Conservation (phyloP, 2,113 vertebrate species). For the Fulica atra region DNA sequence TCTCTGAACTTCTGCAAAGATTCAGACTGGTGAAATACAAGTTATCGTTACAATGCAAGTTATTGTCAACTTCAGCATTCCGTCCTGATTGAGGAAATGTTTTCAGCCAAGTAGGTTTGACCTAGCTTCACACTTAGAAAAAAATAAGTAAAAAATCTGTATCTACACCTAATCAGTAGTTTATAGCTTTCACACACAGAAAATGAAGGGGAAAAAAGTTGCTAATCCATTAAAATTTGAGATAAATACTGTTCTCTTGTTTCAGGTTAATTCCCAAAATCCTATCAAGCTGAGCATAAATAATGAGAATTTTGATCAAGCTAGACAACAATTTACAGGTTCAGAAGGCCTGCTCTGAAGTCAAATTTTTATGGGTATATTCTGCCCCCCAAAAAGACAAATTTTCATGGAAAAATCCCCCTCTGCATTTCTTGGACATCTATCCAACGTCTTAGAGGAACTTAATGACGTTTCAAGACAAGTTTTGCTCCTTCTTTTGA, state of each 20-base stretch:
- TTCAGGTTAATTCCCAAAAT: background rate
- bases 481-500: background rate
- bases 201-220: background rate
- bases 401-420: background rate
- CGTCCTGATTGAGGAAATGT: background rate
- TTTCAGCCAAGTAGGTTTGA: background rate
- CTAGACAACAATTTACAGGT: background rate
- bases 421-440: background rate
- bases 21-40: background rate
- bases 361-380: background rate
- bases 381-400: background rate
- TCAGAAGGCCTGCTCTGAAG: background rate
- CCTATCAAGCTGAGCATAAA: background rate
- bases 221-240: background rate
- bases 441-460: background rate
- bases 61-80: background rate
- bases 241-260: background rate
- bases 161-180: background rate
- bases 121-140: background rate
- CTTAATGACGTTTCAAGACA: background rate
- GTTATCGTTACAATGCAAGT: background rate
- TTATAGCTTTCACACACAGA: background rate
- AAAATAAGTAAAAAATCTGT: background rate
- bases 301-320: background rate
- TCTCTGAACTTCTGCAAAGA: background rate